Evolutionary conservation across 1,140 invertebrate species (phyloP).

Genomic region (Achroia grisella): DNA sequence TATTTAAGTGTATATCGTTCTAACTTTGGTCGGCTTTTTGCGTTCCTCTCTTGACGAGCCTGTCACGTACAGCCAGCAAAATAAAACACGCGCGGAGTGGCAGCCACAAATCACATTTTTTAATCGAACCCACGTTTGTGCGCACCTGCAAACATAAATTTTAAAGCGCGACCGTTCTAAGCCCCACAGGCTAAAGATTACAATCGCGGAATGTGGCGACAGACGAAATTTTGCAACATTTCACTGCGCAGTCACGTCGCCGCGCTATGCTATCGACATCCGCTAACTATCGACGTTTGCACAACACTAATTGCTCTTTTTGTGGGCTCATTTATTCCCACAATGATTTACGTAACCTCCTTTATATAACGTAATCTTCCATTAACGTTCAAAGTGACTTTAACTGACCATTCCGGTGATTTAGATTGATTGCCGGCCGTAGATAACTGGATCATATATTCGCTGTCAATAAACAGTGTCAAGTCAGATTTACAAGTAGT

Average conservation of each 20-base stretch:
- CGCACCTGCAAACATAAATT: conserved; percentile 18
- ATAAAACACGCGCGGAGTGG: conserved; percentile 60
- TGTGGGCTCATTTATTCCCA: conserved; percentile 43
- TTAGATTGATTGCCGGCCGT: conserved; percentile 46
- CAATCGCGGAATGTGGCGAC: conserved; percentile 2
- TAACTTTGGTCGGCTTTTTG: conserved; percentile 25
- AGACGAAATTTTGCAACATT: conserved; percentile 27
- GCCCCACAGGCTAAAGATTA: conserved; percentile 11
- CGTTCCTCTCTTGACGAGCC: conserved; percentile 29
- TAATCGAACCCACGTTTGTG: conserved; percentile 62
- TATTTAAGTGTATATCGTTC: background rate
- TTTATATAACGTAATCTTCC: conserved; percentile 43
- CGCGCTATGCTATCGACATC: conserved; percentile 62
- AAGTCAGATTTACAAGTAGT: too few species aligned
- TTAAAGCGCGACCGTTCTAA: background rate
- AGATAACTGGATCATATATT: too few species aligned
- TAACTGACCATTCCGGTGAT: conserved; percentile 46
- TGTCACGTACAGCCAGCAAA: conserved; percentile 61
- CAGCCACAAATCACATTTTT: conserved; percentile 70
- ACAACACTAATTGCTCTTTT: conserved; percentile 67
- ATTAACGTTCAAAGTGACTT: conserved; percentile 56
- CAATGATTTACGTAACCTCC: conserved; percentile 60
- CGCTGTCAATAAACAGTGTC: too few species aligned
- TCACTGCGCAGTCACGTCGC: conserved; percentile 56
- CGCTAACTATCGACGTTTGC: conserved; percentile 58